Evolutionary conservation across 2,888 invertebrate species (phyloP).

Genomic region (Galeruca laticollis): DNA sequence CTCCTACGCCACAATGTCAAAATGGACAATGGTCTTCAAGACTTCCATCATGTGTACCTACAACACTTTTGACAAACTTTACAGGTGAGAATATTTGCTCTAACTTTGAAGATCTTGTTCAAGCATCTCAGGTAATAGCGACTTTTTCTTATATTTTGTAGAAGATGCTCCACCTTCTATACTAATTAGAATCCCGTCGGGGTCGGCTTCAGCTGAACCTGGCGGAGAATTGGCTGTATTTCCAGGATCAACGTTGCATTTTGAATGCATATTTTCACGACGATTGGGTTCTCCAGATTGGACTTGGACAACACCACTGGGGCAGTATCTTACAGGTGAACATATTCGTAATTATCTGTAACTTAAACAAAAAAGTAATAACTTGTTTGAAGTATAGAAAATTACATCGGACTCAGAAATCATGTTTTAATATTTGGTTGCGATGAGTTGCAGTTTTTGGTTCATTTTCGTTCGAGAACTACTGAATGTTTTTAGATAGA

Average conservation of each 20-base stretch:
- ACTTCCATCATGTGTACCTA: constrained; percentile 87
- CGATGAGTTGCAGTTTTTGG: too few relatives aligned
- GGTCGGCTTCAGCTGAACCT: constrained; percentile 84
- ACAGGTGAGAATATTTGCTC: constrained; percentile 71
- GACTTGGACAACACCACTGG: constrained; percentile 87
- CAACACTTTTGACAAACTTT: constrained; percentile 86
- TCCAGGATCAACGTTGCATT: constrained; percentile 83
- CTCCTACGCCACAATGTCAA: constrained; percentile 80
- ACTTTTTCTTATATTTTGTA: constrained; percentile 56
- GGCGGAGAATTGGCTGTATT: constrained; percentile 83
- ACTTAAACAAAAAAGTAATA: too few relatives aligned
- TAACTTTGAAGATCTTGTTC: background rate
- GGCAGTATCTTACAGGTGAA: constrained; percentile 82
- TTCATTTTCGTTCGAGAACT: too few relatives aligned
- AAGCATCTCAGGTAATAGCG: background rate
- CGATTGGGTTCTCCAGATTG: constrained; percentile 86
- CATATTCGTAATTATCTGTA: too few relatives aligned
- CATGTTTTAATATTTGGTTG: too few relatives aligned
- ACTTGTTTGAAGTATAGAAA: too few relatives aligned
- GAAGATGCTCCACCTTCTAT: constrained; percentile 88
- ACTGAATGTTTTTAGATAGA: too few relatives aligned
- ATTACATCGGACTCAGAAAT: too few relatives aligned
- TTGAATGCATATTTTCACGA: constrained; percentile 85
- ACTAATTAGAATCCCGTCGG: constrained; percentile 79
- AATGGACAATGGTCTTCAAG: constrained; percentile 86